A percentile compares a stretch with the other conserved stretches of the same genome.
These are phyloP conservation scores for Conopomorpha cramerella DNA, from an alignment of 1,140 invertebrate species.

Conservation along the genomic window DNA sequence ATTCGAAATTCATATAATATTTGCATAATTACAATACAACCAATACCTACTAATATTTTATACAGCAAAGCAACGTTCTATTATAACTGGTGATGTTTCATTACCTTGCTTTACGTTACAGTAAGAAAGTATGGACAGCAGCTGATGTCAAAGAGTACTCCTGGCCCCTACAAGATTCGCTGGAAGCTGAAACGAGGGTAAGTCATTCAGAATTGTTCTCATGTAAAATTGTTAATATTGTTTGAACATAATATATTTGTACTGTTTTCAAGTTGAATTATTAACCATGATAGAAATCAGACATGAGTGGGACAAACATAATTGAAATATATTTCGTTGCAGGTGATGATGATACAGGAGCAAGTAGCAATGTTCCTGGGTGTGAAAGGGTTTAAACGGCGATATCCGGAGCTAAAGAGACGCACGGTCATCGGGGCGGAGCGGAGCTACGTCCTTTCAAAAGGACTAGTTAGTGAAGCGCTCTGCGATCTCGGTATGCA, in stretches of 20 bases:
- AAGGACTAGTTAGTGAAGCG: conserved; percentile 84
- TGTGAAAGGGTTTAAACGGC: conserved; percentile 93
- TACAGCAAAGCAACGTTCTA: no score
- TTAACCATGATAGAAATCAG: no score
- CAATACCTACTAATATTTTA: no score
- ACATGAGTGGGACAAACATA: no score
- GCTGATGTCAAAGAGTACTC: conserved; percentile 92
- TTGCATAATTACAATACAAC: no score
- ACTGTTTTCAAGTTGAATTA: no score
- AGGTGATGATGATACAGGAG: conserved; percentile 64
- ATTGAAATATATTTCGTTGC: conserved; percentile 15
- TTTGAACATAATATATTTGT: no score
- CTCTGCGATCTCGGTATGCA: conserved; percentile 84
- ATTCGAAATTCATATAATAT: no score
- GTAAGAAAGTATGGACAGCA: conserved; percentile 74
- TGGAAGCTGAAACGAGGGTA: conserved; percentile 40
- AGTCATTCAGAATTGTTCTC: no score
- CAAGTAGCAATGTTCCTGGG: conserved; percentile 91
- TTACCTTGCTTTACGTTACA: conserved; percentile 29
- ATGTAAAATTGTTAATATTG: no score
- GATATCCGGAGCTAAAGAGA: conserved; percentile 88
- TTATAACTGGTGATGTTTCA: no score
- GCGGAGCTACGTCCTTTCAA: conserved; percentile 83
- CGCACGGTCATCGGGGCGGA: conserved; percentile 88
- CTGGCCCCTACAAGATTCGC: conserved; percentile 77